phyloP scores from a whole-genome alignment of 2,113 vertebrate species.

The Cyprinus carpio region DNA sequence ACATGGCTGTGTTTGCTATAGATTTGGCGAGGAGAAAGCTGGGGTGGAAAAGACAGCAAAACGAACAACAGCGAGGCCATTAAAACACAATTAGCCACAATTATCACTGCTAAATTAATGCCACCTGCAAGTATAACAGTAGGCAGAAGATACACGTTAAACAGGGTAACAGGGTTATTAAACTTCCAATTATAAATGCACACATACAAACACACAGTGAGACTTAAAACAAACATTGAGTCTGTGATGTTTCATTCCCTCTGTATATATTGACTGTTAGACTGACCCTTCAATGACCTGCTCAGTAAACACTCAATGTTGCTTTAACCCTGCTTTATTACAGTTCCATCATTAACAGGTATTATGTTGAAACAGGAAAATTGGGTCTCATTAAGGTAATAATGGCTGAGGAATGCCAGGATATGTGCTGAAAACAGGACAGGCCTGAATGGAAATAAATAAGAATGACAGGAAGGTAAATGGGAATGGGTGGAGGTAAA shows the following conservation, averaged over 20 bases:
- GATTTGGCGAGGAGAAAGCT: slow-evolving; percentile 63
- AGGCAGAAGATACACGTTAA: neutral
- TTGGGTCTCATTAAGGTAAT: slow-evolving; percentile 74
- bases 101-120: slow-evolving; percentile 10
- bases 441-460: slow-evolving; percentile 47
- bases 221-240: neutral
- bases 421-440: slow-evolving; percentile 61
- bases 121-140: neutral
- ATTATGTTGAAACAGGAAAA: slow-evolving; percentile 71
- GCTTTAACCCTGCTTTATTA: slow-evolving; percentile 72
- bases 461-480: slow-evolving; percentile 40
- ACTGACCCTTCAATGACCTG: slow-evolving; percentile 60
- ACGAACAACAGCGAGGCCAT: slow-evolving; percentile 23
- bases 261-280: slow-evolving; percentile 22
- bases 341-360: slow-evolving; percentile 71
- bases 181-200: neutral
- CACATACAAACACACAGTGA: neutral
- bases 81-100: slow-evolving; percentile 13
- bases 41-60: neutral
- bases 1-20: slow-evolving; percentile 66
- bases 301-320: slow-evolving; percentile 59
- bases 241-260: neutral
- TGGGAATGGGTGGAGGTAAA: slow-evolving; percentile 40
- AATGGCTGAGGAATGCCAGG: slow-evolving; percentile 70
- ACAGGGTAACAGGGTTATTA: neutral